phyloP scores from a whole-genome alignment of 2,797 vertebrate species.

The Hippocampus kuda region DNA sequence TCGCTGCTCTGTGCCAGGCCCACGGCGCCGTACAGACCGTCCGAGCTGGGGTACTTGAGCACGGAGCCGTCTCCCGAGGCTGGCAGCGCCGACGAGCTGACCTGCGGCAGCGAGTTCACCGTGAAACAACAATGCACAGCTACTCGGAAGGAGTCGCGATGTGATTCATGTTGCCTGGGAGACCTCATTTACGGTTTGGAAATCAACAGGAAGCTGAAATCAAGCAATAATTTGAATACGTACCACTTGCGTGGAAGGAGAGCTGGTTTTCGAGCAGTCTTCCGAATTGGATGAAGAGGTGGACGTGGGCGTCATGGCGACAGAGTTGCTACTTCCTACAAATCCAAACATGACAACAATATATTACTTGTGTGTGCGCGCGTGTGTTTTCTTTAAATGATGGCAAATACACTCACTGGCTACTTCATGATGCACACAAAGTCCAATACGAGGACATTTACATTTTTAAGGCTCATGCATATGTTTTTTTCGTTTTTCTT shows the following conservation, averaged over 20 bases:
- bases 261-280: slow-evolving; percentile 88
- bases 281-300: slow-evolving; percentile 94
- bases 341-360: not conserved
- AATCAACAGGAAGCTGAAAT: not conserved
- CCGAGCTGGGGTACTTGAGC: slow-evolving; percentile 87
- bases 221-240: slow-evolving; percentile 13
- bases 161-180: slow-evolving; percentile 5
- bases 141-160: not conserved
- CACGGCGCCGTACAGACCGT: slow-evolving; percentile 83
- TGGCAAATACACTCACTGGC: no score
- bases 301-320: slow-evolving; percentile 96
- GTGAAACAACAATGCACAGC: not conserved
- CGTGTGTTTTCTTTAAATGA: no score
- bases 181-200: no score
- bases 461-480: no score
- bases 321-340: slow-evolving; percentile 79
- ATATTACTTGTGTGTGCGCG: not conserved
- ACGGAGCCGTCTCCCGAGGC: slow-evolving; percentile 74
- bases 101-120: slow-evolving; percentile 57
- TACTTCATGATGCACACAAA: not conserved
- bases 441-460: not conserved
- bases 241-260: slow-evolving; percentile 81
- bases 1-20: slow-evolving; percentile 80
- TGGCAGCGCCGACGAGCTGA: slow-evolving; percentile 80
- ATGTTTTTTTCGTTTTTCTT: no score